Evolutionary conservation across 2,888 invertebrate species (phyloP), one percentile per base, ranked within the genome.

Genomic region (Strigamia transsilvanica): DNA sequence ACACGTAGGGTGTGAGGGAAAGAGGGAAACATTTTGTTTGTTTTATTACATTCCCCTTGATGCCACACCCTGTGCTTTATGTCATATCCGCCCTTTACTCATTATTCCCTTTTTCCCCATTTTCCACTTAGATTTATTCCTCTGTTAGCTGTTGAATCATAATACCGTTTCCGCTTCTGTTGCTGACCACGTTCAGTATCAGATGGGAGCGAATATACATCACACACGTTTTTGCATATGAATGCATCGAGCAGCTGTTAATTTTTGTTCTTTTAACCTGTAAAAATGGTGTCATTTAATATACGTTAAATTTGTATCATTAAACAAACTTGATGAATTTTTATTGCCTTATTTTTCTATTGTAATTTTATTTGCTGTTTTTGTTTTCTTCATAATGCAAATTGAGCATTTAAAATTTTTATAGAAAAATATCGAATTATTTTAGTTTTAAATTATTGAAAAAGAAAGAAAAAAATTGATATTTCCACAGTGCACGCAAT

Each of bases 21-120:
- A 66, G 61, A 66, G 61, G 61, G 61, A 66, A 66, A 66, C 61
- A 66, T 66, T 66, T 66, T 66, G 61, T 66, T 66, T 66, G 61
- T 66, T 66, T 66, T 66, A 66, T 66, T 66, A 66, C 61, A 66
- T 66, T 66, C 61, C 61, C 61, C 61, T 66, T 7, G 61, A 66
- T 66, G 61, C 61, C 61, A 66, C 61, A 66, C 61, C 61, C 61
- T 66, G 61, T 5, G 61, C 61, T 66, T 7, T 66, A 66, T 66
- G 61, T 66, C 61, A 66, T 66, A 66, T 66, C 61, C 61, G 61
- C 61, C 61, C 61, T 66, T 46, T 66, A n/a, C 18, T 66, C 61
- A 66, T 66, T 18, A 23, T 7, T 23, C 23, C 23, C 61, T 9
- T 66, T 66, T 66, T 12, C 61, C 61, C 61, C 61, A 66, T 18